phyloP scores from a whole-genome alignment of 2,113 vertebrate genomes.

The Indicator indicator region DNA sequence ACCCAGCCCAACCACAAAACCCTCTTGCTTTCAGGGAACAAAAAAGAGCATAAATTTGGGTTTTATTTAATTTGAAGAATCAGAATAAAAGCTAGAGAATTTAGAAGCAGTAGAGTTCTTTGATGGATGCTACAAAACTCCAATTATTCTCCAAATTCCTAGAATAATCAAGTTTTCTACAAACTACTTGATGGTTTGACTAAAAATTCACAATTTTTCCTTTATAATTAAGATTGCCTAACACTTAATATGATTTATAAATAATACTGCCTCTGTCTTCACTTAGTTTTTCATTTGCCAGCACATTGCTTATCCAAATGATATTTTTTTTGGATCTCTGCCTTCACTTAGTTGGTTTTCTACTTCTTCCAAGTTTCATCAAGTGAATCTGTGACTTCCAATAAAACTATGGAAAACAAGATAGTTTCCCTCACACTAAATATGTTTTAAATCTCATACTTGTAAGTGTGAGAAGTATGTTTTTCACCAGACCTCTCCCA shows the following conservation, averaged over 20 bases:
- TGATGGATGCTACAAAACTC: neutral
- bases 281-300: neutral
- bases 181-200: neutral
- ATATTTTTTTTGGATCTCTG: neutral
- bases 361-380: neutral
- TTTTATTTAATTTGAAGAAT: neutral
- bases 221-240: neutral
- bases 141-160: neutral
- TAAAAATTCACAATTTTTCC: neutral
- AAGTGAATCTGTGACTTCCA: neutral
- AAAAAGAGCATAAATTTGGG: neutral
- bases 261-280: neutral
- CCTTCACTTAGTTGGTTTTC: neutral
- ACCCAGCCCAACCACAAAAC: neutral
- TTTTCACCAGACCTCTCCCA: neutral
- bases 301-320: neutral
- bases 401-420: neutral
- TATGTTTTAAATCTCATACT: neutral
- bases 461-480: neutral
- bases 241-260: neutral
- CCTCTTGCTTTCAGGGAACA: neutral
- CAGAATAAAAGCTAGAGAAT: neutral
- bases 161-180: neutral
- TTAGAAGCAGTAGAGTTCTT: neutral
- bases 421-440: neutral